phyloP scores from a whole-genome alignment of 1,140 invertebrate genomes.

The Pogonomyrmex californicus region DNA sequence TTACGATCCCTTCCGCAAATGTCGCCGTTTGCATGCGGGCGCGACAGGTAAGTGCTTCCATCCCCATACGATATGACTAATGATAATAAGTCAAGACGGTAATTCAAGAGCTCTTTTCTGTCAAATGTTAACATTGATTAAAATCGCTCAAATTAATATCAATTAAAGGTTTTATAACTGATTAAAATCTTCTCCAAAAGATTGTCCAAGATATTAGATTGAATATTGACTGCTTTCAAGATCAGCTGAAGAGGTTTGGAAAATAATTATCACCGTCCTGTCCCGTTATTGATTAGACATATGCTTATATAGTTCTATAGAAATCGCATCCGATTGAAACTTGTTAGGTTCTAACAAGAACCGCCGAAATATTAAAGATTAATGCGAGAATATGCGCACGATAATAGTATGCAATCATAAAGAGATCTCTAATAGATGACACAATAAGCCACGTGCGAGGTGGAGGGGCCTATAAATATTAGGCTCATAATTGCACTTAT shows the following conservation, averaged over 20 bases:
- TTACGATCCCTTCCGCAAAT: slow-evolving; percentile 33
- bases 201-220: neutral
- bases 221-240: neutral
- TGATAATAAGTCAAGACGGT: slow-evolving; percentile 43
- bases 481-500: slow-evolving; percentile 62
- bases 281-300: slow-evolving; percentile 37
- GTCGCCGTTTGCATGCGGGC: slow-evolving; percentile 60
- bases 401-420: neutral
- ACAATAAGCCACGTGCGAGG: slow-evolving; percentile 21
- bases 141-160: neutral
- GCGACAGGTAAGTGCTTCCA: slow-evolving; percentile 80
- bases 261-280: slow-evolving; percentile 31
- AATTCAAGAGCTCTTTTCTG: neutral
- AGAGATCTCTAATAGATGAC: neutral
- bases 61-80: slow-evolving; percentile 23
- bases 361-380: neutral
- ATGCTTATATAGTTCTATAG: slow-evolving; percentile 4
- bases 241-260: neutral
- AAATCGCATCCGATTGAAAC: neutral
- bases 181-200: neutral
- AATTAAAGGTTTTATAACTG: neutral
- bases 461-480: slow-evolving; percentile 63
- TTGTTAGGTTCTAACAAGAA: neutral
- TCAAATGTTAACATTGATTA: neutral
- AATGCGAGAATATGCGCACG: slow-evolving; percentile 10